Percentiles rank a stretch among this genome's conserved stretches.
phyloP scores from a whole-genome alignment of 1,140 invertebrate genomes.

The Pectinophora gossypiella region DNA sequence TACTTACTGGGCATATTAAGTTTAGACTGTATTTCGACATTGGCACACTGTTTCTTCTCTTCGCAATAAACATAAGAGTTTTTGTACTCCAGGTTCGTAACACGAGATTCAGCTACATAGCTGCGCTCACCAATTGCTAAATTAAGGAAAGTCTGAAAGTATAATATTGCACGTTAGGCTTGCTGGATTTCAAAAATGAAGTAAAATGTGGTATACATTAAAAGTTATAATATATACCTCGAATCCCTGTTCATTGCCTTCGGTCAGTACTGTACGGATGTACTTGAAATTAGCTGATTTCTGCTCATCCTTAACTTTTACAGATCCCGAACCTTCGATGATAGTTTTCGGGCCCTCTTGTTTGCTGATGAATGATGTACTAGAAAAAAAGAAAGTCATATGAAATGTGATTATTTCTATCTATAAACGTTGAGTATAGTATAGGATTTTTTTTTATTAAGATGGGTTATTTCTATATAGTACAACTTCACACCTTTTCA shows the following conservation, averaged over 20 bases:
- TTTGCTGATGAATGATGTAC: constrained; percentile 80
- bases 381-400: constrained; percentile 28
- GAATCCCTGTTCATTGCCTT: constrained; percentile 78
- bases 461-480: too few relatives aligned
- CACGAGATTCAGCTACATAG: constrained; percentile 79
- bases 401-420: too few relatives aligned
- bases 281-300: constrained; percentile 84
- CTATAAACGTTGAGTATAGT: too few relatives aligned
- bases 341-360: constrained; percentile 83
- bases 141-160: constrained; percentile 68
- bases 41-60: constrained; percentile 84
- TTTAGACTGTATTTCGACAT: constrained; percentile 81
- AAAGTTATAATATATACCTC: constrained; percentile 47
- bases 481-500: too few relatives aligned
- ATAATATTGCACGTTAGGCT: background rate
- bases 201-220: background rate
- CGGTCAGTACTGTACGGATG: constrained; percentile 77
- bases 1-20: constrained; percentile 72
- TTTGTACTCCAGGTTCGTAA: constrained; percentile 83
- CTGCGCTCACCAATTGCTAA: constrained; percentile 71
- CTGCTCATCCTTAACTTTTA: constrained; percentile 80
- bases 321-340: constrained; percentile 81
- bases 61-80: constrained; percentile 83
- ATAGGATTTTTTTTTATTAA: too few relatives aligned
- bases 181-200: background rate